Base-by-base conservation (phyloP, 2,113 vertebrate genomes). In the Chiloscyllium plagiosum region DNA sequence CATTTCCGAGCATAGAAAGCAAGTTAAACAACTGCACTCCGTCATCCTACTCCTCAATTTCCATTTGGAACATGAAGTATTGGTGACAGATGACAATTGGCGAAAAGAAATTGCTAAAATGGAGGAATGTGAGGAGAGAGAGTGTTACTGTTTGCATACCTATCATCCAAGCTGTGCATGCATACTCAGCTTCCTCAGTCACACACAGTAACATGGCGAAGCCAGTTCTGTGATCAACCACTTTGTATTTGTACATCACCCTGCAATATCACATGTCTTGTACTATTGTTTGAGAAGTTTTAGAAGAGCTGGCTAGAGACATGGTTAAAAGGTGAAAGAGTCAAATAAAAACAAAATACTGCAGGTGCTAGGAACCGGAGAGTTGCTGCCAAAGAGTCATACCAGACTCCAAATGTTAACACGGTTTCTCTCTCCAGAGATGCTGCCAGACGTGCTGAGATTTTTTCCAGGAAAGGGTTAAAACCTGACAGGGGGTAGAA, bases 1-100 rank as follows among this genome's bases (percentile, higher is more conserved):
- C 26, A 56, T 19, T 65, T 56, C 29, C 56, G 19, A 65, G 87
- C 52, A 61, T 29, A 65, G 87, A 33, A 29, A 89, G 86, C 24
- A 89, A 61, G 24, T 26, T 52, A 89, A 89, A 80, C 76, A 1
- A 90, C 87, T n/a, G 56, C 22, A 65, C 26, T 90, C 52, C n/a
- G 29, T 17, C 29, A 92, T 5, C 65, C 0, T 89, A 52, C 17
- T 17, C 10, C n/a, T 56, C 29, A 29, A 13, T 61, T 19, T 15
- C 33, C 29, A 52, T 86, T 95, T 47, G 70, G 68, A 86, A 95
- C 33, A 95, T 33, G 87, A 47, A 96, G 19, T 15, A 90, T 72
- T 69, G 61, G 29, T 95, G 33, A 86, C 37, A 92, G 50, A 80
- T 52, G 50, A 83, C 66, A 95, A 61, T 12, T 1, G 76, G 78